Evolutionary conservation across 2,113 vertebrate species (phyloP), one percentile per base, ranked within the genome.

Genomic region (Empidonax alnorum): DNA sequence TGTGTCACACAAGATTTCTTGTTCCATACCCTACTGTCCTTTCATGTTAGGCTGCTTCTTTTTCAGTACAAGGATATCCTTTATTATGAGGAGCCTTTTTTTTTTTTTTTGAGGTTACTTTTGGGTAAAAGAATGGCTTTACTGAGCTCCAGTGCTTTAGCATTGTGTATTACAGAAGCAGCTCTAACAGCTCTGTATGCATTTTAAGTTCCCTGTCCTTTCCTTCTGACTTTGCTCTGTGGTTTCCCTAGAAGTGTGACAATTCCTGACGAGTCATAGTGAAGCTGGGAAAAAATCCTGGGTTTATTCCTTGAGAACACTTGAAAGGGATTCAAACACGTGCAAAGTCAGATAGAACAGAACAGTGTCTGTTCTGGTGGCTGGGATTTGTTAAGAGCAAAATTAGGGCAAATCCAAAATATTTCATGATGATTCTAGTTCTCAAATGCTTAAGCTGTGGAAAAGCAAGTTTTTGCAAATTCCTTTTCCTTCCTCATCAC

Each of bases 1-100:
- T 69, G 27, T 97, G 96, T 97, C 97, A 96, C 84, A 41, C 39
- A 94, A 80, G 80, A 97, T 97, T 96, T 96, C 94, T 94, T 91
- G 62, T 68, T 95, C 94, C 89, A 85, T 97, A 83, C 71, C 77
- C 90, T 96, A 97, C 96, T 98, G 92, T 97, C 94, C 52, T 89
- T 95, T 93, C 65, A 90, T 68, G 91, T 98, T 97, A 96, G 2
- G 1, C 79, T 97, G 69, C 95, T 98, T 96, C 94, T 97, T 96
- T 97, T 97, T 97, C 91, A 87, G 84, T 94, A 91, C 73, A 62
- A 90, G 79, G 47, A 94, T 94, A 95, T 96, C 80, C 91, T 71
- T 82, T 96, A 75, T 87, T 90, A 88, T 3, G 1, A 69, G 14
- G 12, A 10, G 67, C 10, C 39, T 18, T 84, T 85, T 80, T 89